Base-by-base conservation (phyloP, 2,797 vertebrate species). In the Pseudochaenichthys georgianus region DNA sequence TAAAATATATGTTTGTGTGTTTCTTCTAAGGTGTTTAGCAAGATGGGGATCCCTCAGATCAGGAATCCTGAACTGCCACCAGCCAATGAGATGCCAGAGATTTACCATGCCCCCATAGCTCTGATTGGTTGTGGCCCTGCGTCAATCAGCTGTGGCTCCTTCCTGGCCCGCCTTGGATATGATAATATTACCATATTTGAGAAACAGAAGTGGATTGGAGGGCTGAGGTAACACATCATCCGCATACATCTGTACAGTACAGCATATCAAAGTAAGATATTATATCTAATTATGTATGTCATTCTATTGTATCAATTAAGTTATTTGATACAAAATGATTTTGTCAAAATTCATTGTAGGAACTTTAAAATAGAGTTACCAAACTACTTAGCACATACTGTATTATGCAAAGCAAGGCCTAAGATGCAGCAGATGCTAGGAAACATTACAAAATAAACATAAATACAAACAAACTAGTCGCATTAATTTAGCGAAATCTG, bases 91-190 rank as follows among this genome's bases (percentile, higher is more conserved):
- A 97, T 98, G 96, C 95, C 96, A 19, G 88, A 94, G 77, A 93
- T 95, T 6, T 99, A 95, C 87, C 95, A 91, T 2, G 78, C 83
- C 28, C 97, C 96, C 58, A 96, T 99, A 51, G 97, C 96, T 82
- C 95, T 99, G 82, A 93, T 99, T 85, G 98, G 98, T 75, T 97
- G 96, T 6, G 97, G 97, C 7, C 97, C 97, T 19, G 95, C 97
- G 9, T 97, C 97, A 53, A 90, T 99, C 81, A 99, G 98, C 77
- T 99, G 97, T 82, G 96, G 96, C 62, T 96, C 97, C 1, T 99
- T 98, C 84, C 91, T 99, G 87, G 97, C 96, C 74, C 96, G 96
- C n/a, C 88, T 99, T 8, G 97, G 97, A 76, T 99, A 98, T 80
- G 95, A 93, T 0, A 87, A 97, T 80, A 95, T 99, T 73, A 98